Conservation (phyloP, 2,797 vertebrate species). For the Enteromius fasciolatus region DNA sequence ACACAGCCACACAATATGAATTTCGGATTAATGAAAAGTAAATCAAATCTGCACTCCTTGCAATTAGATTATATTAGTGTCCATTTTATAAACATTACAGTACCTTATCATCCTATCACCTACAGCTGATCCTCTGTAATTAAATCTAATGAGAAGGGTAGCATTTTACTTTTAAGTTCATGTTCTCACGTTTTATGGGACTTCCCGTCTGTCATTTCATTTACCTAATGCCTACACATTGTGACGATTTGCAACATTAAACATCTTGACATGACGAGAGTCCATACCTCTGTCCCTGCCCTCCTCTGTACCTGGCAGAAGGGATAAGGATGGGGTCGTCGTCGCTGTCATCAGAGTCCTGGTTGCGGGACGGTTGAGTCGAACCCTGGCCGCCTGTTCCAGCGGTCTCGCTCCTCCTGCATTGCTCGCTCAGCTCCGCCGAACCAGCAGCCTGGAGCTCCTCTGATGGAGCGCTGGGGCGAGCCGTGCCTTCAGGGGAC, state of each 20-base stretch:
- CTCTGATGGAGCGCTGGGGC: constrained; percentile 39
- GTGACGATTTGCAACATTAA: background rate
- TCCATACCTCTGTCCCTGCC: constrained; percentile 90
- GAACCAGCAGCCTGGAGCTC: constrained; percentile 61
- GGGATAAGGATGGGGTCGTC: constrained; percentile 95
- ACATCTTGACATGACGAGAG: constrained; percentile 25
- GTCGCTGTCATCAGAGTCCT: constrained; percentile 94
- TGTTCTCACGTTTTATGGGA: background rate
- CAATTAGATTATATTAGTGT: constrained; percentile 66
- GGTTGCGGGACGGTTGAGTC: constrained; percentile 77
- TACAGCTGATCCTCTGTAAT: constrained; percentile 96
- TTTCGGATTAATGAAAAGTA: constrained; percentile 32
- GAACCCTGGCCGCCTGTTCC: constrained; percentile 66
- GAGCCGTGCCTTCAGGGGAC: constrained; percentile 32
- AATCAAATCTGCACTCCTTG: constrained; percentile 62
- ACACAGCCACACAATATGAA: constrained; percentile 27
- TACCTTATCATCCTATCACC: constrained; percentile 99
- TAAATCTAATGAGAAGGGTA: constrained; percentile 80
- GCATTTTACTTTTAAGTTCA: constrained; percentile 10
- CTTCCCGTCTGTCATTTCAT: constrained; percentile 16
- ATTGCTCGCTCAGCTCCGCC: constrained; percentile 67
- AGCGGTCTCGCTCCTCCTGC: constrained; percentile 73
- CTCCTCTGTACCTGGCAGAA: constrained; percentile 86
- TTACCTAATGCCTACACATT: background rate
- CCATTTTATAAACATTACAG: constrained; percentile 67